These are phyloP conservation scores for Apodemus sylvaticus DNA, from an alignment of 2,113 vertebrate genomes.

Conservation along the genomic window DNA sequence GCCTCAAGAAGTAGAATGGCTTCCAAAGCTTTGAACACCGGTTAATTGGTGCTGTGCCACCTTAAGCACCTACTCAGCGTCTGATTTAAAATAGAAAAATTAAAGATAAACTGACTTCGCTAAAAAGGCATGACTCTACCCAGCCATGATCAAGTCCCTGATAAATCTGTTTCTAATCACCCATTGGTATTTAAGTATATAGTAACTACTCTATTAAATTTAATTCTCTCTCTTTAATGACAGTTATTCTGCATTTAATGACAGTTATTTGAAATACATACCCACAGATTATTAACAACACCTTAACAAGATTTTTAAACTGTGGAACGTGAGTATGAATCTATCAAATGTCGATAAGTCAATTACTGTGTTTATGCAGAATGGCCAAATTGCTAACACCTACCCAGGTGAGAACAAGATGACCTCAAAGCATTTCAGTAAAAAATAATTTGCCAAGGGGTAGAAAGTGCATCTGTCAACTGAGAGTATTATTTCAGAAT, in stretches of 20 bases:
- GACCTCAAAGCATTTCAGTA: slow-evolving; percentile 63
- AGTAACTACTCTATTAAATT: slow-evolving; percentile 74
- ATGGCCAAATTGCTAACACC: slow-evolving; percentile 57
- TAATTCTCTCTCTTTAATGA: slow-evolving; percentile 65
- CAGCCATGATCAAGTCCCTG: slow-evolving; percentile 36
- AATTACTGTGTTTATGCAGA: slow-evolving; percentile 66
- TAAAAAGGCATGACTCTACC: slow-evolving; percentile 53
- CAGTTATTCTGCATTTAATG: slow-evolving; percentile 76
- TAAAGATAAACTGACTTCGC: slow-evolving; percentile 43
- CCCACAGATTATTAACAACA: slow-evolving; percentile 74
- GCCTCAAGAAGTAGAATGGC: neutral
- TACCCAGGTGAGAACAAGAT: slow-evolving; percentile 46
- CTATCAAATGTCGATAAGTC: slow-evolving; percentile 72
- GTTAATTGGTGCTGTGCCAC: neutral
- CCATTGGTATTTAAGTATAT: slow-evolving; percentile 68
- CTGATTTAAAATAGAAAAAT: slow-evolving; percentile 56
- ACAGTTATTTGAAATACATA: slow-evolving; percentile 73
- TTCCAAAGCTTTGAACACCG: slow-evolving; percentile 10
- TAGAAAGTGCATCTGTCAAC: slow-evolving; percentile 12
- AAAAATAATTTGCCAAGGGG: slow-evolving; percentile 66
- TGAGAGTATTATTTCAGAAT: slow-evolving; percentile 53
- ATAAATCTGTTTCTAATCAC: slow-evolving; percentile 72
- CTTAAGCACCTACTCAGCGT: neutral
- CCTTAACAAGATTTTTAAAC: slow-evolving; percentile 73
- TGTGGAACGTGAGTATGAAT: slow-evolving; percentile 60